Base-by-base conservation (phyloP, 2,888 invertebrate species). In the Dendrolimus pini region DNA sequence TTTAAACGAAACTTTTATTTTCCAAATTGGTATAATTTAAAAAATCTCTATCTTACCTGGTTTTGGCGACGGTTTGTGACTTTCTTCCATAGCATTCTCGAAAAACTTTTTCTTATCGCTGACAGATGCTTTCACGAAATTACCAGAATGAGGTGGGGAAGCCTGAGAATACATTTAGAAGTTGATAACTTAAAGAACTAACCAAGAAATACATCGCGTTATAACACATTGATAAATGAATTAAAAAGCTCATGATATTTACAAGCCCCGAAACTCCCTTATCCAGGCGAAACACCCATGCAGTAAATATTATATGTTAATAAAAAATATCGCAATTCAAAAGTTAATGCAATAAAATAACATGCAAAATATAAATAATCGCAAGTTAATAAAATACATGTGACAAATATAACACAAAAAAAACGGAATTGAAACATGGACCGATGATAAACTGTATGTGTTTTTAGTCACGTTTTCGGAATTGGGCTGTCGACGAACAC, bases 91-190 rank as follows among this genome's bases (percentile, higher is more conserved):
- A 63, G 98, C 98, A 80, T 96, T 95, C 91, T 99, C 98, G 85
- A 99, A 99, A 89, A 98, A 97, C 80, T 95, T 96, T 88, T 97
- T 97, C 91, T 97, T 96, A 89, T 97, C 96, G 83, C 96, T 97
- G 77, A 98, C 97, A 62, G 95, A 95, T 82, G 97, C 94, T 92
- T 96, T 96, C 77, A 94, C 93, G 77, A 94, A 93, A 85, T 93
- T 93, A 75, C 93, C 93, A 79, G 94, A 94, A 74, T 94, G 93
- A 74, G 95, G 94, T 72, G 94, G 93, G 71, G 94, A 92, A 80
- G 92, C 89, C 91, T 91, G 83, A 57, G 71, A 59, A 82, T 47
- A 47, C 47, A 47, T 47, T 47, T 47, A 10, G 9, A 9, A 47
- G 9, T 47, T 9, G 47, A 47, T 47, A 47, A 47, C 12, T 47